These are phyloP conservation scores for Pao palembangensis DNA, from an alignment of 2,113 vertebrate species.

Conservation along the genomic window DNA sequence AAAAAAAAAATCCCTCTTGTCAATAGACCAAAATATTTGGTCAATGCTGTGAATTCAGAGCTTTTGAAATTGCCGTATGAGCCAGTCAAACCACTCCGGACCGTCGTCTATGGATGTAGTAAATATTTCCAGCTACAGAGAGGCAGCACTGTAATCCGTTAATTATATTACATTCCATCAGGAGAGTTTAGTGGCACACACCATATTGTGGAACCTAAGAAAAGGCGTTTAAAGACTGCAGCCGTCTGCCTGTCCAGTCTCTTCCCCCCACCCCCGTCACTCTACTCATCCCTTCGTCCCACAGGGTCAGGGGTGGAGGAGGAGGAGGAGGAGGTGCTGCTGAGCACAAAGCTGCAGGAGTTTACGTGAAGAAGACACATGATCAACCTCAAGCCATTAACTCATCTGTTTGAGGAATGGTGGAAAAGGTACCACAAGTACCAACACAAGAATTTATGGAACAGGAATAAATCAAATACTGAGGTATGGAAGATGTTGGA, in stretches of 20 bases:
- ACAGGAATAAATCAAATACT: no score
- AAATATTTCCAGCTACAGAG: slow-evolving; percentile 56
- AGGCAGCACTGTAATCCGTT: slow-evolving; percentile 69
- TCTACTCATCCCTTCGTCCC: slow-evolving; percentile 26
- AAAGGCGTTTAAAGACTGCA: slow-evolving; percentile 65
- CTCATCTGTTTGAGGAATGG: no score
- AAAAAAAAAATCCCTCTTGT: background rate
- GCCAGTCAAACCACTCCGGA: background rate
- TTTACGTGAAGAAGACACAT: background rate
- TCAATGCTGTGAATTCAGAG: slow-evolving; percentile 7
- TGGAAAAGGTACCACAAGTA: no score
- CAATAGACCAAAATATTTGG: slow-evolving; percentile 3
- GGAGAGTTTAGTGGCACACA: slow-evolving; percentile 71
- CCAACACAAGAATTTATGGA: no score
- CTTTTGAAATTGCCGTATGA: background rate
- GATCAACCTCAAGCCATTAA: background rate
- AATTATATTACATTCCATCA: slow-evolving; percentile 72
- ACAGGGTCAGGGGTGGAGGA: slow-evolving; percentile 13
- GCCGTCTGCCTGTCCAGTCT: slow-evolving; percentile 59
- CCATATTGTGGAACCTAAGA: slow-evolving; percentile 68
- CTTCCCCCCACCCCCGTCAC: slow-evolving; percentile 7
- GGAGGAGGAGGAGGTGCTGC: no score
- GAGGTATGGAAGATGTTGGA: no score
- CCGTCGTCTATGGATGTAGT: slow-evolving; percentile 28
- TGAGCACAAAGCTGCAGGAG: background rate